These are phyloP conservation scores for Carcharodon carcharias DNA, from an alignment of 2,797 vertebrate species.

Conservation along the genomic window DNA sequence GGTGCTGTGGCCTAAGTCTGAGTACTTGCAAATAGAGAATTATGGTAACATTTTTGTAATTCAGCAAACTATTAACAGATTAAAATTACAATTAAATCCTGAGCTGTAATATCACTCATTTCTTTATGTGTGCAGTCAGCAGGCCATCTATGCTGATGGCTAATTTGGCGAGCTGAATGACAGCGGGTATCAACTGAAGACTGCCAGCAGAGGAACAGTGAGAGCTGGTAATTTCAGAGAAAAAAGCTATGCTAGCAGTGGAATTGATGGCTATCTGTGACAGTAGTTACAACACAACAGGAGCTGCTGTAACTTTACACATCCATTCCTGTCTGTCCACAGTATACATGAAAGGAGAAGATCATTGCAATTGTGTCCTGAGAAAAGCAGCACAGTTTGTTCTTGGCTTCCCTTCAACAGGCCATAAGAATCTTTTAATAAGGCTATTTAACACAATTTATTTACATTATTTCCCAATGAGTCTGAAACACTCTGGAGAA, in stretches of 20 bases:
- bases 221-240: not conserved
- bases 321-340: not conserved
- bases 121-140: not conserved
- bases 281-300: not conserved
- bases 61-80: not conserved
- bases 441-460: not conserved
- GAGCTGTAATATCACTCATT: not conserved
- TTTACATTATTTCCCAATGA: not conserved
- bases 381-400: not conserved
- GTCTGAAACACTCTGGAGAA: not conserved
- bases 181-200: not conserved
- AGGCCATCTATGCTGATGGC: not conserved
- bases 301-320: not conserved
- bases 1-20: not conserved
- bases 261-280: not conserved
- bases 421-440: not conserved
- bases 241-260: not conserved
- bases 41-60: not conserved
- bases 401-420: not conserved
- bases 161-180: not conserved
- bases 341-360: not conserved
- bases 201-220: not conserved
- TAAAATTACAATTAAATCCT: not conserved
- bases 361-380: not conserved
- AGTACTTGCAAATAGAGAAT: not conserved